Conservation (phyloP, 1,140 invertebrate species). For the Limonius californicus region DNA sequence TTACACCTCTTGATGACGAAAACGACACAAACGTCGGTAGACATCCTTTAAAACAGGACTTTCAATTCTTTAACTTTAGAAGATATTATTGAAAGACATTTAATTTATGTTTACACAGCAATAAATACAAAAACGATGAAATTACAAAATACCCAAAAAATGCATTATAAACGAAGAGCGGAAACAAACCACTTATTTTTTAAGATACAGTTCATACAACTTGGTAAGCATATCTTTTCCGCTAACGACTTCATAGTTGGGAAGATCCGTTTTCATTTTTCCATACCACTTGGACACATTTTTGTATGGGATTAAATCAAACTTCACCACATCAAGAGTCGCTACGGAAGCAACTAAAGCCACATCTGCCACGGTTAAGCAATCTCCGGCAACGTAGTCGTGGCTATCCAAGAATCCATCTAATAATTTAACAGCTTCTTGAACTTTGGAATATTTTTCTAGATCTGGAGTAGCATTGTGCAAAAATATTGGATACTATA, state of each 20-base stretch:
- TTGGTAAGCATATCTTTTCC: constrained; percentile 45
- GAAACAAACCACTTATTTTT: background rate
- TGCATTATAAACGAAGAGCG: no score
- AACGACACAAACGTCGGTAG: no score
- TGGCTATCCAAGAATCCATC: constrained; percentile 63
- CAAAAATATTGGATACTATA: constrained; percentile 68
- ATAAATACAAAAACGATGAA: no score
- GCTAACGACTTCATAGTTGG: constrained; percentile 71
- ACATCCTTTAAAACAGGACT: no score
- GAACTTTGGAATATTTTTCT: constrained; percentile 60
- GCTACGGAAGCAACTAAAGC: constrained; percentile 59
- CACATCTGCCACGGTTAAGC: constrained; percentile 71
- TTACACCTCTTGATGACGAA: no score
- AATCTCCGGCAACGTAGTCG: constrained; percentile 62
- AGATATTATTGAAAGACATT: no score
- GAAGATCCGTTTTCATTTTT: constrained; percentile 61
- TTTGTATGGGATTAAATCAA: constrained; percentile 62
- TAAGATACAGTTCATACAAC: background rate
- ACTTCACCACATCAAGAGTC: constrained; percentile 61
- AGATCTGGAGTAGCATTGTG: constrained; percentile 59
- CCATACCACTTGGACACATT: constrained; percentile 69
- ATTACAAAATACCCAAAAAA: no score
- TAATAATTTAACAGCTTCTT: constrained; percentile 60
- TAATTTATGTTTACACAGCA: no score
- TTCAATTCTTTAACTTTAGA: no score